Evolutionary conservation across 2,888 invertebrate genomes (phyloP), one percentile per base, ranked within the genome.

Genomic region (Pyrocoelia pectoralis): DNA sequence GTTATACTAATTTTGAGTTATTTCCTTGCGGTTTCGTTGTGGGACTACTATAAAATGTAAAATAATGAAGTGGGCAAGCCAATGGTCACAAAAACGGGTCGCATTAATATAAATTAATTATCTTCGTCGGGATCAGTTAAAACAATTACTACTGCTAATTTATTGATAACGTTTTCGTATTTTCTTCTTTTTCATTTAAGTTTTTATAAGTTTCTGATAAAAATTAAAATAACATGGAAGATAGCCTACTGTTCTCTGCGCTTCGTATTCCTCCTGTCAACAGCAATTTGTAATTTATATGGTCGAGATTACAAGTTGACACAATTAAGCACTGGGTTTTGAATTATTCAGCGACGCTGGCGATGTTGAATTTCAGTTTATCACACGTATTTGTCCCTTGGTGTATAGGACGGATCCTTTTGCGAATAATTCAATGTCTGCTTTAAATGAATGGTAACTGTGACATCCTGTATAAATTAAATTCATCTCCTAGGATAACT

Each of bases 211-310:
- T 46, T 46, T 46, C 17, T 10, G 1, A 1, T 17, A 17, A 13
- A 15, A 43, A 15, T 15, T 15, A 8, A 15, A 43, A 46, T 15
- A 46, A 17, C 17, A 46, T 10, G 15, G 17, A 14, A n/a, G n/a
- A n/a, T n/a, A 14, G 13, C 14, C 14, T 41, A 41, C 2, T 3
- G 46, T 46, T 46, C 24, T 50, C 24, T 50, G n/a, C 12, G 12
- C 13, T 50, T 50, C 49, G 29, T 50, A 38, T 50, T 52, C 38
- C n/a, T 54, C 28, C 59, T 64, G 64, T 64, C 64, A 56, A 64
- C 58, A 59, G 51, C 58, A 66, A 66, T 63, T 66, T 62, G 61
- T 66, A 66, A 66, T 66, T 66, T 66, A 66, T 66, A 63, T 51
- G 57, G 38, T 29, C 56, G 59, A 60, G 62, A 58, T 62, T 62